Evolutionary conservation across 2,797 vertebrate genomes (phyloP), one percentile per base, ranked within the genome.

Genomic region (Trichosurus vulpecula): DNA sequence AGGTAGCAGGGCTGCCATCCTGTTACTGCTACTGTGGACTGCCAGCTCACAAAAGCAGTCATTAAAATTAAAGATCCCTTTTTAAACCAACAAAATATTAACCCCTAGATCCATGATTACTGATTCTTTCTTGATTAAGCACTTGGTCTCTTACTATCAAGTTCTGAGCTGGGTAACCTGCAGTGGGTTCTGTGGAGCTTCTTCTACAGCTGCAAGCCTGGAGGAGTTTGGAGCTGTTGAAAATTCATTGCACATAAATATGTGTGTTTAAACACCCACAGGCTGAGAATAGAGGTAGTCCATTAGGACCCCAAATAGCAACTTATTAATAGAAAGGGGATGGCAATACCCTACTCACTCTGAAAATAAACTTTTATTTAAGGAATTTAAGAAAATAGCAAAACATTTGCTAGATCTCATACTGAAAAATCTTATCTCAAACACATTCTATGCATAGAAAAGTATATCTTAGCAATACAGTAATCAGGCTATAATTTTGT

Each of bases 11-110:
- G 61, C 1, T 74, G 35, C 35, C 61, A 41, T 41, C 35, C 61
- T n/a, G 98, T 92, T 98, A 98, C 95, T 96, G 94, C 98, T 95
- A 97, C 52, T 97, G 97, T 98, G 97, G 91, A 97, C 97, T 93
- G 94, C 96, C 97, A 98, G 96, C 95, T 95, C 97, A 96, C 98
- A 98, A 97, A 97, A 92, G 74, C 96, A 97, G 93, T 35, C 0
- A 97, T 96, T 97, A 97, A 95, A 97, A 98, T 95, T 25, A 29
- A 74, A 54, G 57, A 91, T 92, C 52, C 27, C 56, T 81, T 91
- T 96, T 57, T 95, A 55, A 92, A 92, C 51, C 61, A 92, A 95
- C 14, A 30, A 95, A 95, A 94, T 97, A 92, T 19, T n/a, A 93
- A 93, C 54, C 81, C 94, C 47, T 93, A 89, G 91, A 91, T 94